Evolutionary conservation across 1,140 invertebrate genomes (phyloP).

Genomic region (Agrypnia vestita): DNA sequence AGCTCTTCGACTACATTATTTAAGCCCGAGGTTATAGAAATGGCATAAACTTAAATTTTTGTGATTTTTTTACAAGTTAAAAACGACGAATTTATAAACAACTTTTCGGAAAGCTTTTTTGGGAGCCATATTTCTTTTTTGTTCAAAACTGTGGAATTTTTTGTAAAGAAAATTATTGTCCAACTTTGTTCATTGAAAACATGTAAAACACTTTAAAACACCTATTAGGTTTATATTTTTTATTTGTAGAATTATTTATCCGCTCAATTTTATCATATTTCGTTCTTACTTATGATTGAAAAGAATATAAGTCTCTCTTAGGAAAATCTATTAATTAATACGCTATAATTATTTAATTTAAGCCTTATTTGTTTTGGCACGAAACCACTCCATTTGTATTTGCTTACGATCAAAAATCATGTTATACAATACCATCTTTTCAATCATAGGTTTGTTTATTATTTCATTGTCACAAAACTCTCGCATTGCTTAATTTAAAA

Average conservation of each 20-base stretch:
- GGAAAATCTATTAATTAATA: too few relatives aligned
- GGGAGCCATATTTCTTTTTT: neutral
- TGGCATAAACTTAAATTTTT: slow-evolving; percentile 18
- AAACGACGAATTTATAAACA: too few relatives aligned
- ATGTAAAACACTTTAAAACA: neutral
- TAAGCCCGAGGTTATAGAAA: neutral
- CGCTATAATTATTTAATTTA: too few relatives aligned
- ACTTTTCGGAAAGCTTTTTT: neutral
- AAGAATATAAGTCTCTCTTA: neutral
- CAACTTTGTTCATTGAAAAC: neutral
- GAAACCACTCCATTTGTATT: neutral
- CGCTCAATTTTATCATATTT: slow-evolving; percentile 12
- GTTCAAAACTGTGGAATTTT: neutral
- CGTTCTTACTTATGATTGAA: slow-evolving; percentile 10
- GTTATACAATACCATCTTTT: neutral
- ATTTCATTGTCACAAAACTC: neutral
- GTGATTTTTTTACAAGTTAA: neutral
- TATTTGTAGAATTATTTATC: neutral
- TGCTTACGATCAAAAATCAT: neutral
- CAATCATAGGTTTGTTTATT: slow-evolving; percentile 23
- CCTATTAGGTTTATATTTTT: slow-evolving; percentile 7
- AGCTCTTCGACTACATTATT: neutral
- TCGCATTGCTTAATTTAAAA: neutral
- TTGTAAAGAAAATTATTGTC: neutral
- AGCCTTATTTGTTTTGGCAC: neutral